Conservation (phyloP, 1,140 invertebrate species). For the Bombus sylvicola region DNA sequence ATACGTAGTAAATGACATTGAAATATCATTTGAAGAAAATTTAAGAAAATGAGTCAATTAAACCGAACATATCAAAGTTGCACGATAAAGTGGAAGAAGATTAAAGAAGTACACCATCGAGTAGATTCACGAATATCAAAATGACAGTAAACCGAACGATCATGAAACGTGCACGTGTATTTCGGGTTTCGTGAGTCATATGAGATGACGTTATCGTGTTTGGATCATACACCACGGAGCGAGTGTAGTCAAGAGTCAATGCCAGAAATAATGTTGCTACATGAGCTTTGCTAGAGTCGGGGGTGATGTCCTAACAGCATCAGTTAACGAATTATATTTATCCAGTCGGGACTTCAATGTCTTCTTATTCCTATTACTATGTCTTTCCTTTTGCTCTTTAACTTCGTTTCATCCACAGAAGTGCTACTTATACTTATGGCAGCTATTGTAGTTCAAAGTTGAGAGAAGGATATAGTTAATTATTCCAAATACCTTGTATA, state of each 20-base stretch:
- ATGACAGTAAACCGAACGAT: conserved; percentile 15
- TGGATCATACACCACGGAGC: conserved; percentile 60
- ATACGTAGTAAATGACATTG: not conserved
- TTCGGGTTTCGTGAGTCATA: conserved; percentile 76
- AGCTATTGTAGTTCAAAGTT: too few species aligned
- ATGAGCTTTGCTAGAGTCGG: conserved; percentile 57
- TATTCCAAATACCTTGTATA: too few species aligned
- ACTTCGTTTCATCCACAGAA: not conserved
- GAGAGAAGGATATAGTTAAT: too few species aligned
- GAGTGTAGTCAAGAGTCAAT: conserved; percentile 69
- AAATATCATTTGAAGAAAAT: not conserved
- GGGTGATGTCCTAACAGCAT: conserved; percentile 73
- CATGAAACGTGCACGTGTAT: conserved; percentile 56
- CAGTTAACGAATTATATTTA: conserved; percentile 79
- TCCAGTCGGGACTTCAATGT: conserved; percentile 55
- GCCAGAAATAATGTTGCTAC: conserved; percentile 80
- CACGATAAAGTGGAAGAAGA: not conserved
- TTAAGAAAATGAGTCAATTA: not conserved
- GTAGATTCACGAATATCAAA: not conserved
- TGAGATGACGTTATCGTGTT: conserved; percentile 69
- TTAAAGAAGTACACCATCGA: too few species aligned
- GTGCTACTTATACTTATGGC: too few species aligned
- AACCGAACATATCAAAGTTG: not conserved
- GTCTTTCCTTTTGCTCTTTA: conserved; percentile 38
- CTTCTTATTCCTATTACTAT: conserved; percentile 46